These are phyloP conservation scores for Spizaetus ornatus DNA, from an alignment of 2,113 vertebrate species.

Conservation along the genomic window DNA sequence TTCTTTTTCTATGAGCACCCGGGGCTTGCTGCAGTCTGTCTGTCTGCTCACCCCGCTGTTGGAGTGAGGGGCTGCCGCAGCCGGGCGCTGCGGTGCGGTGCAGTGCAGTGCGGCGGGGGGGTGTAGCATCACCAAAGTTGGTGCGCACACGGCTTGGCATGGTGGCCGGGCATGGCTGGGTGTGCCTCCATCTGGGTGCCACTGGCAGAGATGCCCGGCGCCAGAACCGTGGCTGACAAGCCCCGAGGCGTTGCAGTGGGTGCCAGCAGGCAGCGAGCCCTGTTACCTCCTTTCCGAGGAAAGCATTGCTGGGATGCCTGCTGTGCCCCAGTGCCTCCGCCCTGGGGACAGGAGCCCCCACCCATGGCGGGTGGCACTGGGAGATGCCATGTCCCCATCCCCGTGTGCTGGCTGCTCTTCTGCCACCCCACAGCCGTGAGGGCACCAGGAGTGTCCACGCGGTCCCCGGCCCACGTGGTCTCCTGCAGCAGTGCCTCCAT, in stretches of 20 bases:
- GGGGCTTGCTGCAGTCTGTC: rapidly evolving
- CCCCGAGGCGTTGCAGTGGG: neutral
- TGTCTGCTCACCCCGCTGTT: rapidly evolving
- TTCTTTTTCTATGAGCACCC: neutral
- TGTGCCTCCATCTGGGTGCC: neutral
- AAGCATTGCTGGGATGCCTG: neutral
- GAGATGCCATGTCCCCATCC: rapidly evolving
- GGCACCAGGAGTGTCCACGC: rapidly evolving
- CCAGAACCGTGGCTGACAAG: rapidly evolving
- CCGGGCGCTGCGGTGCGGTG: rapidly evolving
- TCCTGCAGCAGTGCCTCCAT: neutral
- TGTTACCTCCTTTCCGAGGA: neutral
- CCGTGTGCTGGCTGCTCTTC: too few species aligned
- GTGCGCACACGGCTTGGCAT: rapidly evolving
- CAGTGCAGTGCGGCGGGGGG: too few species aligned
- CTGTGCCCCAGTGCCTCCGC: neutral
- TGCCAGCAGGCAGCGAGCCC: neutral
- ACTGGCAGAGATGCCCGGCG: neutral
- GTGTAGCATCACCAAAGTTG: rapidly evolving
- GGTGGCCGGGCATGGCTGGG: neutral
- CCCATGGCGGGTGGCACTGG: rapidly evolving
- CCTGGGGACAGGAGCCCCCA: neutral
- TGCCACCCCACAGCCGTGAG: rapidly evolving
- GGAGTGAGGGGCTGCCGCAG: rapidly evolving
- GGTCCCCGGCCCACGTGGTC: rapidly evolving